Evolutionary conservation across 1,140 invertebrate genomes (phyloP).

Genomic region (Bombus huntii): DNA sequence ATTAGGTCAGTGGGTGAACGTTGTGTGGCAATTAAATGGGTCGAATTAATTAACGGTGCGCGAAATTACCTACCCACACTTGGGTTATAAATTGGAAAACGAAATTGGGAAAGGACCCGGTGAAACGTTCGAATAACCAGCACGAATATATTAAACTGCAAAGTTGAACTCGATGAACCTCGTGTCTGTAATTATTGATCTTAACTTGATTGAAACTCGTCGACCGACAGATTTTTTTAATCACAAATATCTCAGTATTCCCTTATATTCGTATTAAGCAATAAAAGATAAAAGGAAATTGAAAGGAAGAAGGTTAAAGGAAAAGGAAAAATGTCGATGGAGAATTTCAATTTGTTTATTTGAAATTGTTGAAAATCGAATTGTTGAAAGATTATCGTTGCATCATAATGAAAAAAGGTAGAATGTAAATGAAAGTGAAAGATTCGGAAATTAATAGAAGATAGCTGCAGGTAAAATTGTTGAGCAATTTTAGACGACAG

Average conservation of each 20-base stretch:
- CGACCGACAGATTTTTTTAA: neutral
- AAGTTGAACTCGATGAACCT: neutral
- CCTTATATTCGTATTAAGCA: neutral
- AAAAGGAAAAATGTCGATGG: neutral
- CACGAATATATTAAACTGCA: neutral
- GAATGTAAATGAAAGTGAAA: too few species aligned
- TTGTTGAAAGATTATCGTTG: too few species aligned
- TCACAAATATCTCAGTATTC: neutral
- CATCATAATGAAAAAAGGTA: too few species aligned
- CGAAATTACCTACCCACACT: slow-evolving; percentile 25
- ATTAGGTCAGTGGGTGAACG: slow-evolving; percentile 35
- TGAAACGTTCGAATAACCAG: neutral
- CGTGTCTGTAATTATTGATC: neutral
- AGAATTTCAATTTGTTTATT: neutral
- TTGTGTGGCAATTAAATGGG: slow-evolving; percentile 38
- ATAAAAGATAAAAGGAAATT: neutral
- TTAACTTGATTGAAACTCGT: neutral
- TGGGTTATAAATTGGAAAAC: slow-evolving; percentile 16
- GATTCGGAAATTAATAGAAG: too few species aligned
- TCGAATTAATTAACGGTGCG: slow-evolving; percentile 44
- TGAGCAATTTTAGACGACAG: neutral
- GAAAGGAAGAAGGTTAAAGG: neutral
- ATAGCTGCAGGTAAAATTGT: neutral
- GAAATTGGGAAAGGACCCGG: neutral
- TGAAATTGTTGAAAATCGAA: too few species aligned